Percentiles rank a stretch among this genome's conserved stretches.
Conservation (phyloP, 1,140 invertebrate genomes). For the Zaprionus lachaisei region DNA sequence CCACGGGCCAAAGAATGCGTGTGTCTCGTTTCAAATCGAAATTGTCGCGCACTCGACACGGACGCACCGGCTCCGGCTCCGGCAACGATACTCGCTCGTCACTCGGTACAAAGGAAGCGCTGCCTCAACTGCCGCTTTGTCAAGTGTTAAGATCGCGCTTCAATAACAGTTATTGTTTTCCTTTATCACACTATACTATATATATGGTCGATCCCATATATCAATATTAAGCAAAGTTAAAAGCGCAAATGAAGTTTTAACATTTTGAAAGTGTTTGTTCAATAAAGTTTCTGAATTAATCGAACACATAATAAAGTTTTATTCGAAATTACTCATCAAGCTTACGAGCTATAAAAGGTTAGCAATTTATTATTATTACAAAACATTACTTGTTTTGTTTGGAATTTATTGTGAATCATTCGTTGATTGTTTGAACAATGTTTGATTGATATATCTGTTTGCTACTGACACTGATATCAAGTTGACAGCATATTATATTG, state of each 20-base stretch:
- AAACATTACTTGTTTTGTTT: slow-evolving; percentile 6
- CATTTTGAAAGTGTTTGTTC: background rate
- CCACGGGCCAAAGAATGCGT: slow-evolving; percentile 53
- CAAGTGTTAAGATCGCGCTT: slow-evolving; percentile 8
- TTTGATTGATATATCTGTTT: slow-evolving; percentile 37
- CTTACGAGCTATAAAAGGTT: background rate
- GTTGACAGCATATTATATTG: background rate
- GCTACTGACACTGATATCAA: background rate
- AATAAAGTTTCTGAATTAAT: background rate
- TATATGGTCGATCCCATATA: background rate
- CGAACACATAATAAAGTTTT: background rate
- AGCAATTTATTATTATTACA: background rate
- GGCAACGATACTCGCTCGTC: slow-evolving; percentile 30
- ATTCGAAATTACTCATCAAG: slow-evolving; percentile 26
- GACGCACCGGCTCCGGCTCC: slow-evolving; percentile 67
- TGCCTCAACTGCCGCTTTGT: background rate
- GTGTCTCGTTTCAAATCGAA: slow-evolving; percentile 78
- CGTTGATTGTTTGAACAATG: slow-evolving; percentile 10
- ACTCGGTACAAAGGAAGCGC: slow-evolving; percentile 1
- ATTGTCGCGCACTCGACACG: slow-evolving; percentile 80
- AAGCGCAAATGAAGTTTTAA: background rate
- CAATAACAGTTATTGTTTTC: background rate
- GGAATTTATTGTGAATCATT: slow-evolving; percentile 24
- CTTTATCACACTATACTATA: background rate
- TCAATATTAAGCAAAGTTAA: background rate